Conservation (phyloP, 2,888 invertebrate species). For the Eristalis tenax region DNA sequence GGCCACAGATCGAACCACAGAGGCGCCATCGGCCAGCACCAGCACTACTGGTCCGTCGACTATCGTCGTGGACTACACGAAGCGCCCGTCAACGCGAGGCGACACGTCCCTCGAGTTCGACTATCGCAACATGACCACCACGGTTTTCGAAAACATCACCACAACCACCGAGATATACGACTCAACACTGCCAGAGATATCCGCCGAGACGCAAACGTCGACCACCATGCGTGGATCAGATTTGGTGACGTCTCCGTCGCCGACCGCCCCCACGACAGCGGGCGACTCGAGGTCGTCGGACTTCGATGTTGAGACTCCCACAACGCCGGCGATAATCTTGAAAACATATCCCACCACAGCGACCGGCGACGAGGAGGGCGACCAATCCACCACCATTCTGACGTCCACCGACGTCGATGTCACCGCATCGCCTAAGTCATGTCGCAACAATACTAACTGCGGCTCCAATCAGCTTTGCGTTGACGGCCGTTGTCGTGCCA, state of each 20-base stretch:
- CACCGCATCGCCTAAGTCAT: slow-evolving; percentile 81
- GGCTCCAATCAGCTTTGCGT: slow-evolving; percentile 84
- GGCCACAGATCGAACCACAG: slow-evolving; percentile 1
- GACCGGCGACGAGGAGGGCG: slow-evolving; percentile 18
- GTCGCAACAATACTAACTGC: slow-evolving; percentile 85
- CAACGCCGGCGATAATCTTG: slow-evolving; percentile 56
- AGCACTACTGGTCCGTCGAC: slow-evolving; percentile 65
- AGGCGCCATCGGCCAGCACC: slow-evolving; percentile 33
- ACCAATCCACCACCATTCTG: slow-evolving; percentile 74
- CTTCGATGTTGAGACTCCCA: slow-evolving; percentile 47
- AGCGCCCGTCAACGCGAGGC: slow-evolving; percentile 75
- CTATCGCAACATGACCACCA: slow-evolving; percentile 74
- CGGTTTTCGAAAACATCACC: slow-evolving; percentile 60
- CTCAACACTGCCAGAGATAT: slow-evolving; percentile 58
- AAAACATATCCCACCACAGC: slow-evolving; percentile 72
- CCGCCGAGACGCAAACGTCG: slow-evolving; percentile 46
- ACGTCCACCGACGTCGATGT: slow-evolving; percentile 74
- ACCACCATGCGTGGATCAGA: slow-evolving; percentile 60
- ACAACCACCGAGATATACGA: slow-evolving; percentile 70
- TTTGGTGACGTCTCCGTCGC: slow-evolving; percentile 21
- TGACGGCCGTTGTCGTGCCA: slow-evolving; percentile 83
- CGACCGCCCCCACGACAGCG: slow-evolving; percentile 55
- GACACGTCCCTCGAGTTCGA: slow-evolving; percentile 79
- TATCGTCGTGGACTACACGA: slow-evolving; percentile 53
- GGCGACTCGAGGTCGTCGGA: slow-evolving; percentile 61